phyloP scores from a whole-genome alignment of 2,888 invertebrate species.

The Coenonympha arcania region DNA sequence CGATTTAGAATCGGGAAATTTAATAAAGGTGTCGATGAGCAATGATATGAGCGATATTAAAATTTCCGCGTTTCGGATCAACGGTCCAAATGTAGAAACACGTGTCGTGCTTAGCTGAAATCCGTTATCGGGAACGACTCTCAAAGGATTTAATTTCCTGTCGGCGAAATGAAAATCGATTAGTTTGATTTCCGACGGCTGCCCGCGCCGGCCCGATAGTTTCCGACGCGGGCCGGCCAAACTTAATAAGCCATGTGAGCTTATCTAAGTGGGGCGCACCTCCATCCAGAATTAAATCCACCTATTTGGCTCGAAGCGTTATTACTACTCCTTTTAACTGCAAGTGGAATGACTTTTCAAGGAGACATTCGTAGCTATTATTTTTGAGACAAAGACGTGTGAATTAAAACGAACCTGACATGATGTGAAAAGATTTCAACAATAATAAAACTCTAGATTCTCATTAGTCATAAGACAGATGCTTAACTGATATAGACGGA shows the following conservation, averaged over 20 bases:
- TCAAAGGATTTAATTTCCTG: constrained; percentile 75
- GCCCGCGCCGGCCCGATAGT: constrained; percentile 59
- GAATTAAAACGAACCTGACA: too few species aligned
- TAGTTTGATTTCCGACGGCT: constrained; percentile 71
- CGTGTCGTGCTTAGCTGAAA: constrained; percentile 68
- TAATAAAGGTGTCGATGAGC: constrained; percentile 35
- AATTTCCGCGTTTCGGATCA: constrained; percentile 35
- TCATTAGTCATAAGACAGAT: too few species aligned
- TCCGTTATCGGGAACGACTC: constrained; percentile 66
- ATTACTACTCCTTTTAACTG: too few species aligned
- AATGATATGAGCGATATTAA: constrained; percentile 38
- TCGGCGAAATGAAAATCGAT: constrained; percentile 72
- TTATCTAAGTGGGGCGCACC: constrained; percentile 27
- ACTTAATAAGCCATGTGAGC: constrained; percentile 55
- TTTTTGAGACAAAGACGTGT: too few species aligned
- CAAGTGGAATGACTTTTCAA: too few species aligned
- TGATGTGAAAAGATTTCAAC: too few species aligned
- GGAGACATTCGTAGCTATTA: too few species aligned
- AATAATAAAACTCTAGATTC: too few species aligned
- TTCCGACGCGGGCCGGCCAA: constrained; percentile 50
- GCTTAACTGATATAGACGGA: too few species aligned
- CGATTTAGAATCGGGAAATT: constrained; percentile 34
- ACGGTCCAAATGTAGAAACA: constrained; percentile 45
- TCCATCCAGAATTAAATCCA: constrained; percentile 16
- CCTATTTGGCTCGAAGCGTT: neutral